These are phyloP conservation scores for Chitala chitala DNA, from an alignment of 2,113 vertebrate genomes.

Conservation along the genomic window DNA sequence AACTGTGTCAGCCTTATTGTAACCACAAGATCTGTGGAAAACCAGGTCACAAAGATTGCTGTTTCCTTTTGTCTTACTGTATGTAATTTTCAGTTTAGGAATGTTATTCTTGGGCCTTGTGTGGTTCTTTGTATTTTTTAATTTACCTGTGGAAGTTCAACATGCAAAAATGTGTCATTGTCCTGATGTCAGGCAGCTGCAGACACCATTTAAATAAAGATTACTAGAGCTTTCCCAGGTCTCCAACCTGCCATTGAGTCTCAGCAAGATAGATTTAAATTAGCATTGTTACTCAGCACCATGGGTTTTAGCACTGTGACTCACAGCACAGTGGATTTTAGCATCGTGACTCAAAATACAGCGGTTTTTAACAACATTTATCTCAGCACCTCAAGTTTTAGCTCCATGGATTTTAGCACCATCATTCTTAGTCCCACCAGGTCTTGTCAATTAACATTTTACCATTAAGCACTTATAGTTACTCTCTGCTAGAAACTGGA, in stretches of 20 bases:
- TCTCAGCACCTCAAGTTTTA: too few species aligned
- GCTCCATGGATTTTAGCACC: too few species aligned
- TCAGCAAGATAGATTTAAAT: not conserved
- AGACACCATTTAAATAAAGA: constrained; percentile 10
- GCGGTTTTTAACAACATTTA: too few species aligned
- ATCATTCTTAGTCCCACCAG: too few species aligned
- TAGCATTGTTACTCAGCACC: too few species aligned
- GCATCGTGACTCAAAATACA: too few species aligned
- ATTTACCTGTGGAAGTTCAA: constrained; percentile 58
- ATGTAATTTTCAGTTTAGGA: constrained; percentile 45
- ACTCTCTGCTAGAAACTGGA: too few species aligned
- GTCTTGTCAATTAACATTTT: too few species aligned
- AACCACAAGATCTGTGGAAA: constrained; percentile 7
- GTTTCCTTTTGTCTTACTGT: constrained; percentile 37
- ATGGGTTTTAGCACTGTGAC: too few species aligned
- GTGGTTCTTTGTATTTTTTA: constrained; percentile 48
- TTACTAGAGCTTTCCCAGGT: not conserved
- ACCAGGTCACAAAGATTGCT: constrained; percentile 33
- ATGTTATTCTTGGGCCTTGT: constrained; percentile 40
- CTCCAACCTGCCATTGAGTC: too few species aligned
- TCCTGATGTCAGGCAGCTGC: not conserved
- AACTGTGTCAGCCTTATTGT: not conserved
- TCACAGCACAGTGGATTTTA: too few species aligned
- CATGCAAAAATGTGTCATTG: constrained; percentile 44
- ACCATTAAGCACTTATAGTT: too few species aligned